Base-by-base conservation (phyloP, 1,140 invertebrate genomes). In the Platorchestia sp. region DNA sequence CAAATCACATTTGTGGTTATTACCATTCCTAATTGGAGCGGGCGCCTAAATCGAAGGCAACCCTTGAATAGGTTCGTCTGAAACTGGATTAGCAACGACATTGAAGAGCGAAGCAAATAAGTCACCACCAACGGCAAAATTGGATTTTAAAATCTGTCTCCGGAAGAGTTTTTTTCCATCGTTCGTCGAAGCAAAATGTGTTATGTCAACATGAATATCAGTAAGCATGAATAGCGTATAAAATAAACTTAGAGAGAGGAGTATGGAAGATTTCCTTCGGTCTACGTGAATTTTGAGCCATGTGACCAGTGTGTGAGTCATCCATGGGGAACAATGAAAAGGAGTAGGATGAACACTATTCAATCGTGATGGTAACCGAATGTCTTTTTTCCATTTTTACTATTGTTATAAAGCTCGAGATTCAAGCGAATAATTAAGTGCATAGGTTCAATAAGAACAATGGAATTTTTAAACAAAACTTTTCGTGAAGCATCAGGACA, bases 61-160 rank as follows among this genome's bases (percentile, higher is more conserved):
- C 91, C 91, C 91, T 93, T 93, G 91, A 93, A 93, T 93, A 47
- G 91, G 91, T 47, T 93, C 91, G 43, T 93, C 91, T 93, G 45
- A 93, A 93, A 93, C 91, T 93, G 91, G 91, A 93, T 93, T 93
- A 93, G 91, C 91, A 93, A 93, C 91, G 91, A 93, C 91, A 93
- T 93, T 93, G 91, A 93, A 93, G 91, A 93, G 91, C 91, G 91
- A 93, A 93, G 91, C 91, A 93, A 93, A 93, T 93, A 93, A 93
- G 91, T 93, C 91, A 93, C 91, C 44, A 44, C 91, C 43, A 40
- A 45, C 44, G 44, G 47, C 16, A 93, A 93, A 93, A 93, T 93
- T 44, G 91, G 91, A 93, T 93, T 93, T 44, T 47, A 40, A 19
- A n/a, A 42, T 93, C 44, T 36, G 41, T 40, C 45, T 40, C 44